Evolutionary conservation across 2,113 vertebrate species (phyloP).

Genomic region (Callocephalon fimbriatum): DNA sequence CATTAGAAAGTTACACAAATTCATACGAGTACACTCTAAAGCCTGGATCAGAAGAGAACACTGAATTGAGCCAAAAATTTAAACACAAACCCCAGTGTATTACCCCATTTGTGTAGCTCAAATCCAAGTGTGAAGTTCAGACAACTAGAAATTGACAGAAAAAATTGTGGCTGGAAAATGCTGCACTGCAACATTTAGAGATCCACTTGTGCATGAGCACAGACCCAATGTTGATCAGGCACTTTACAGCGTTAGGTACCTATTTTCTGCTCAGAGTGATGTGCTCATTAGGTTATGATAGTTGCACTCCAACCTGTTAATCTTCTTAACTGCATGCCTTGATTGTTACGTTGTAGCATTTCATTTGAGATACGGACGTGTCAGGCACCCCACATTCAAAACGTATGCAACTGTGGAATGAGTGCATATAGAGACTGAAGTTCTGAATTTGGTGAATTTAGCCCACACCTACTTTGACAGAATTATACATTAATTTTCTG

Average conservation of each 20-base stretch:
- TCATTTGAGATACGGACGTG: not conserved
- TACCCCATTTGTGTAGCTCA: not conserved
- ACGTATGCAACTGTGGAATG: not conserved
- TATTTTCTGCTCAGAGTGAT: not conserved
- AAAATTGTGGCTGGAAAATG: not conserved
- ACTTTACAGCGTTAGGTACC: not conserved
- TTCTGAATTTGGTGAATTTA: not conserved
- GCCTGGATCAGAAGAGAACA: not conserved
- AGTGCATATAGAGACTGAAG: not conserved
- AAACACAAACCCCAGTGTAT: not conserved
- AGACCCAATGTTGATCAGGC: not conserved
- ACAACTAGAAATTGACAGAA: not conserved
- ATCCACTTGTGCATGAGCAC: not conserved
- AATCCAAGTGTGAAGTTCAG: not conserved
- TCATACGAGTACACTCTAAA: not conserved
- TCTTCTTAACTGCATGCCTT: not conserved
- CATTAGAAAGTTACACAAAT: not conserved
- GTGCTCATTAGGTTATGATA: not conserved
- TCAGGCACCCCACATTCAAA: not conserved
- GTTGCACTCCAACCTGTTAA: not conserved
- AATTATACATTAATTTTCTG: not conserved
- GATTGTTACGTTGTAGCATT: not conserved
- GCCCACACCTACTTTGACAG: not conserved
- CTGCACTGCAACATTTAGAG: not conserved
- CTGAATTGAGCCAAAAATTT: not conserved